A percentile compares a stretch with the other conserved stretches of the same genome.
phyloP scores from a whole-genome alignment of 2,888 invertebrate species.

The Zygaena filipendulae region DNA sequence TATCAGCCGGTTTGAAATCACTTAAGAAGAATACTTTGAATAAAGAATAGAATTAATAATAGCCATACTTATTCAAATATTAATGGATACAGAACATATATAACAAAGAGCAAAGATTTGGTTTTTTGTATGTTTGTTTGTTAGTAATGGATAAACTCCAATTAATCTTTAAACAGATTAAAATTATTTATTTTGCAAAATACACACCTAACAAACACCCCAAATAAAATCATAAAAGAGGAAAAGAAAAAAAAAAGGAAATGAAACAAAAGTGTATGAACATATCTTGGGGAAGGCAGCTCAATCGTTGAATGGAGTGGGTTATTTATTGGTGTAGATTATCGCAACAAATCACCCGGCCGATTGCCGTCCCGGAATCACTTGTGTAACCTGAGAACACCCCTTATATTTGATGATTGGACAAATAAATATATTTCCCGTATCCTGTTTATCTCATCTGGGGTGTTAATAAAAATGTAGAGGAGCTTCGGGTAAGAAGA shows the following conservation, averaged over 20 bases:
- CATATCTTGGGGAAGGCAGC: constrained; percentile 47
- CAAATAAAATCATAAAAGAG: too few relatives aligned
- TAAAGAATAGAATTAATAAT: too few relatives aligned
- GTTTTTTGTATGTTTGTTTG: too few relatives aligned
- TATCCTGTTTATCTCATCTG: constrained; percentile 64
- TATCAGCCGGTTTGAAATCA: too few relatives aligned
- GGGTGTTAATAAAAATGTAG: constrained; percentile 69
- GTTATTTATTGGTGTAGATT: constrained; percentile 64
- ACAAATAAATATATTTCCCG: constrained; percentile 67
- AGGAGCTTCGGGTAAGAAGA: constrained; percentile 30
- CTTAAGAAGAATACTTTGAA: too few relatives aligned
- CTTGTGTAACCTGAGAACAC: constrained; percentile 64
- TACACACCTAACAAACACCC: too few relatives aligned
- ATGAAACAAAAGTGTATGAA: constrained; percentile 20
- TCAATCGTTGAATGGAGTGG: constrained; percentile 53
- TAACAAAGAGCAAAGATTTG: too few relatives aligned
- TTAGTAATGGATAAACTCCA: too few relatives aligned
- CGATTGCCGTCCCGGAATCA: constrained; percentile 53
- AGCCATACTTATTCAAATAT: too few relatives aligned
- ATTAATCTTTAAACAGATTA: too few relatives aligned
- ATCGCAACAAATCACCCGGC: constrained; percentile 61
- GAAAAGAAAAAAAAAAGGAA: constrained; percentile 29
- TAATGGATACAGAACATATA: too few relatives aligned
- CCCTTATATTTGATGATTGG: constrained; percentile 66
- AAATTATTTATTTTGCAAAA: too few relatives aligned